phyloP scores from a whole-genome alignment of 2,888 invertebrate species.

The Calliphora vomitoria region DNA sequence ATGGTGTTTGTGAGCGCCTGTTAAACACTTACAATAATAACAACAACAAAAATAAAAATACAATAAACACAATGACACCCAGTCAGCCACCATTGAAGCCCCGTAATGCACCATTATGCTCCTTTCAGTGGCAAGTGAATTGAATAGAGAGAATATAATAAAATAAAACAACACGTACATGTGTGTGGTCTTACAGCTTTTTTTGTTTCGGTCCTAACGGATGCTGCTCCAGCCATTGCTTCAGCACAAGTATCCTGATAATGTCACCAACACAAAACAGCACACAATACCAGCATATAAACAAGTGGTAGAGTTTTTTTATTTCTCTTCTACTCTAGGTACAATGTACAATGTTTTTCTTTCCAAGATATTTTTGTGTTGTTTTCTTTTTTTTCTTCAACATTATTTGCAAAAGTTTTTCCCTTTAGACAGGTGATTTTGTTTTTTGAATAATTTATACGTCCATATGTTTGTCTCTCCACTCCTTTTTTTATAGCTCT shows the following conservation, averaged over 20 bases:
- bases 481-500: not conserved
- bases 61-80: slow-evolving; percentile 35
- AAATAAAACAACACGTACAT: slow-evolving; percentile 40
- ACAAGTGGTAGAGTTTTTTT: slow-evolving; percentile 19
- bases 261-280: slow-evolving; percentile 46
- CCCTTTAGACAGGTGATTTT: slow-evolving; percentile 67
- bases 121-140: slow-evolving; percentile 20
- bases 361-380: slow-evolving; percentile 29
- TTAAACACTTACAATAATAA: slow-evolving; percentile 36
- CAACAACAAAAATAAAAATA: slow-evolving; percentile 27
- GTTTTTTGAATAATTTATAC: slow-evolving; percentile 49
- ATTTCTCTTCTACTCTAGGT: not conserved
- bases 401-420: slow-evolving; percentile 43
- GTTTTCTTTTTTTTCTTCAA: slow-evolving; percentile 15
- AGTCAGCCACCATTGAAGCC: slow-evolving; percentile 21
- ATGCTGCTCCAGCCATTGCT: slow-evolving; percentile 45
- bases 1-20: slow-evolving; percentile 51
- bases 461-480: slow-evolving; percentile 4
- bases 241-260: slow-evolving; percentile 59
- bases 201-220: slow-evolving; percentile 42
- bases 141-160: slow-evolving; percentile 11
- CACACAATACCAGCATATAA: slow-evolving; percentile 52
- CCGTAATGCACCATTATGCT: slow-evolving; percentile 47
- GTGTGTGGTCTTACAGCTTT: slow-evolving; percentile 25
- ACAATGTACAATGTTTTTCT: slow-evolving; percentile 35